Percentiles rank a stretch among this genome's conserved stretches.
phyloP scores from a whole-genome alignment of 1,140 invertebrate species.

The Drosophila novamexicana region DNA sequence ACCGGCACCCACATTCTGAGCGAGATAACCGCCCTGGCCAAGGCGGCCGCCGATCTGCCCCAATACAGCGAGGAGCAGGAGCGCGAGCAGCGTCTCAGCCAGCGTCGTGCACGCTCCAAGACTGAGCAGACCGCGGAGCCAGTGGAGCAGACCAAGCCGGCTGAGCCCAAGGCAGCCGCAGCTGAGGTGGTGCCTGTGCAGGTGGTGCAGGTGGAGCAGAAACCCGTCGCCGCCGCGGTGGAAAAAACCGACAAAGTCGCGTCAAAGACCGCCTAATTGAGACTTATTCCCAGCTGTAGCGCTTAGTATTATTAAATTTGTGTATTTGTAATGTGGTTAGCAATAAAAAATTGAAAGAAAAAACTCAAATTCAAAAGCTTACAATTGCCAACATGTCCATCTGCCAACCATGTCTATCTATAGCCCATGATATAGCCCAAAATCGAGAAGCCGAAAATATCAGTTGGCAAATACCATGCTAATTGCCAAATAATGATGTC shows the following conservation, averaged over 20 bases:
- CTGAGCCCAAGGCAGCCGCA: neutral
- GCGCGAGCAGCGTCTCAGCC: slow-evolving; percentile 32
- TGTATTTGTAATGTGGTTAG: slow-evolving; percentile 57
- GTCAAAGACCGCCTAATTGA: slow-evolving; percentile 48
- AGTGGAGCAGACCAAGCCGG: neutral
- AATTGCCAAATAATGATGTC: slow-evolving; percentile 36
- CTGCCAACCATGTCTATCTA: neutral
- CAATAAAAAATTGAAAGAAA: slow-evolving; percentile 43
- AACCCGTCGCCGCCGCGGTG: slow-evolving; percentile 18
- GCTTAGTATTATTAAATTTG: slow-evolving; percentile 54
- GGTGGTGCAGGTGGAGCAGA: slow-evolving; percentile 24
- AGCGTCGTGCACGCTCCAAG: slow-evolving; percentile 61
- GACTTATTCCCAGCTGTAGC: slow-evolving; percentile 12
- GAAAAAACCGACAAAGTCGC: slow-evolving; percentile 44
- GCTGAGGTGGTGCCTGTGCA: slow-evolving; percentile 2
- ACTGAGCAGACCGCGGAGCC: slow-evolving; percentile 4
- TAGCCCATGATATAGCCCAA: neutral
- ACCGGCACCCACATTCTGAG: slow-evolving; percentile 86
- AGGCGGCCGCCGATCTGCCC: slow-evolving; percentile 67
- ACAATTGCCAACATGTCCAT: neutral
- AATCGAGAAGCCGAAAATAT: neutral
- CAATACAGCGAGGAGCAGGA: slow-evolving; percentile 54
- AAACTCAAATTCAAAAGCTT: neutral
- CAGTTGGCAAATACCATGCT: slow-evolving; percentile 14
- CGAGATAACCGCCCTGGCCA: slow-evolving; percentile 67